Conservation (phyloP, 2,113 vertebrate species). For the Sitta europaea region DNA sequence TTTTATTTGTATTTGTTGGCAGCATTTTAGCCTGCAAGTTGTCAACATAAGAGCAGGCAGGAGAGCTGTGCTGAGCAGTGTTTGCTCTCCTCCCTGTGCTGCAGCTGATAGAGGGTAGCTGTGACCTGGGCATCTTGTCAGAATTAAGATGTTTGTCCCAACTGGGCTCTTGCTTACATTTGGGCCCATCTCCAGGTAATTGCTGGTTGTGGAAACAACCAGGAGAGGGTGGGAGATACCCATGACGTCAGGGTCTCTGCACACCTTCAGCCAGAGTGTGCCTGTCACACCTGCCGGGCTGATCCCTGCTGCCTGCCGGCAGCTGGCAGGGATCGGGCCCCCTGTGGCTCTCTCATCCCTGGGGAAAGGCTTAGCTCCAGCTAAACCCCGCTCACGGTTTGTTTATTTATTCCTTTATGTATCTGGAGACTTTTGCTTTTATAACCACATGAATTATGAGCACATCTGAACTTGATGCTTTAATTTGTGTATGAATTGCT, state of each 20-base stretch:
- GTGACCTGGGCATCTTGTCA: not conserved
- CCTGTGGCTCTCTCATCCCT: not conserved
- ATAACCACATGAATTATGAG: not conserved
- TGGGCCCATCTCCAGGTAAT: not conserved
- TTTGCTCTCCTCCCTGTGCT: not conserved
- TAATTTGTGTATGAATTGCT: not conserved
- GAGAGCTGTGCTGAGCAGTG: not conserved
- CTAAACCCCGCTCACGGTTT: rapidly evolving
- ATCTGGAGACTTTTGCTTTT: not conserved
- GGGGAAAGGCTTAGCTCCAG: not conserved
- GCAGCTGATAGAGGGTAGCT: not conserved
- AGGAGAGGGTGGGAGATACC: not conserved
- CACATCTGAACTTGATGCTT: not conserved
- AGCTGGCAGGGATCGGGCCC: rapidly evolving
- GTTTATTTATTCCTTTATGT: not conserved
- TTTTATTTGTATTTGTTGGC: constrained; percentile 14
- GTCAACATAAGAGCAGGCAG: not conserved
- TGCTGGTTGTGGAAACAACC: not conserved
- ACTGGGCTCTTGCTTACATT: not conserved
- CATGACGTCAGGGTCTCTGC: not conserved
- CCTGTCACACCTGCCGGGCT: not conserved
- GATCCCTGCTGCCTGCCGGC: rapidly evolving
- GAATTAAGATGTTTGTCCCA: not conserved
- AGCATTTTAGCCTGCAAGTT: not conserved
- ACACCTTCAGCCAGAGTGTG: not conserved